Conservation (phyloP, 2,797 vertebrate species). For the Capromys pilorides region DNA sequence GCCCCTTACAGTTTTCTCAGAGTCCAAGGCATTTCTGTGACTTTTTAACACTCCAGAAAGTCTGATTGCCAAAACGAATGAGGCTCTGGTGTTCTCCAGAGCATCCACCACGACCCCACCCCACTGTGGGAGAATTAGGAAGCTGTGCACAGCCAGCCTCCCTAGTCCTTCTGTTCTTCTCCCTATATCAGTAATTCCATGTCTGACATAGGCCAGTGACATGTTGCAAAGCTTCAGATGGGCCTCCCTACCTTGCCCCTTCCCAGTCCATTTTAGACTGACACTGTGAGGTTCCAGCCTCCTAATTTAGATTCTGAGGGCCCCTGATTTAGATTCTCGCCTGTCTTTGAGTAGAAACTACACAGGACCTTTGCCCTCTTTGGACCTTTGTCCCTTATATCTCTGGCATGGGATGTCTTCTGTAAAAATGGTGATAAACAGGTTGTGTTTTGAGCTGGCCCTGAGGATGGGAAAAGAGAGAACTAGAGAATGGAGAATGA, state of each 20-base stretch:
- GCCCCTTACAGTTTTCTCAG: background rate
- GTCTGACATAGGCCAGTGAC: background rate
- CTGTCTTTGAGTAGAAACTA: conserved; percentile 37
- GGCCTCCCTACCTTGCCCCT: background rate
- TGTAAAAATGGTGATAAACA: conserved; percentile 72
- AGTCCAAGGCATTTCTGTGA: conserved; percentile 62
- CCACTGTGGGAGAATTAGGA: conserved; percentile 11
- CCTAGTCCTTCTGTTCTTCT: background rate
- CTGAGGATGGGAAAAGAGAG: conserved; percentile 49
- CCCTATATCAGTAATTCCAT: background rate
- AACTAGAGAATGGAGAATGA: conserved; percentile 57
- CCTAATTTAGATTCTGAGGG: conserved; percentile 63
- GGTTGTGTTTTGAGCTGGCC: conserved; percentile 55
- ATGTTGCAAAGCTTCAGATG: background rate
- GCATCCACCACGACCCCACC: background rate
- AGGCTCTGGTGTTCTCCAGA: conserved; percentile 38
- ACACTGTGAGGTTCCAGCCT: conserved; percentile 47
- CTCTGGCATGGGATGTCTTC: conserved; percentile 69
- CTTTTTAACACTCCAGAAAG: conserved; percentile 54
- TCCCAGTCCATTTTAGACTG: background rate
- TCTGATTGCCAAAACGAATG: conserved; percentile 58
- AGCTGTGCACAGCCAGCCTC: background rate
- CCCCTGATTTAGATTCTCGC: conserved; percentile 26
- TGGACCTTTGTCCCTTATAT: background rate
- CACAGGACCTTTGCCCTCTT: conserved; percentile 26